A percentile compares a stretch with the other conserved stretches of the same genome.
phyloP scores from a whole-genome alignment of 1,140 invertebrate species.

The Littorina saxatilis region DNA sequence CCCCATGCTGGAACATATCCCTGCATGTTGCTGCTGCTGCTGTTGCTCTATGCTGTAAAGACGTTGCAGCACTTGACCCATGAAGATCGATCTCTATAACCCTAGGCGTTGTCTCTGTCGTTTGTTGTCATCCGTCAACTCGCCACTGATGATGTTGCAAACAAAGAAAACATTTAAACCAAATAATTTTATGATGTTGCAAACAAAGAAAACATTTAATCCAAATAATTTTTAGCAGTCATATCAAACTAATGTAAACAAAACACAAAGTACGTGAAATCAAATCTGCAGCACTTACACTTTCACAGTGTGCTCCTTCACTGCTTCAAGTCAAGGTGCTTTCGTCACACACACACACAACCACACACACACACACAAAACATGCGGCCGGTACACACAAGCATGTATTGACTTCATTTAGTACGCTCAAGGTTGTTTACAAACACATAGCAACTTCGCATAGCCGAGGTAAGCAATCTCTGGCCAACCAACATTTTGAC shows the following conservation, averaged over 20 bases:
- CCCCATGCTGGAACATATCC: not conserved
- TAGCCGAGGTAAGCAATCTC: too few relatives aligned
- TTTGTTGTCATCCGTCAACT: not conserved
- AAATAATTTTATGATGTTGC: not conserved
- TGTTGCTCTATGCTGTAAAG: conserved; percentile 43
- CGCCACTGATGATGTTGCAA: not conserved
- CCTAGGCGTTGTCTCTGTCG: not conserved
- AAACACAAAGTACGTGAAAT: too few relatives aligned
- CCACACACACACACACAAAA: not conserved
- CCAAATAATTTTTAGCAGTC: not conserved
- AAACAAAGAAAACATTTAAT: not conserved
- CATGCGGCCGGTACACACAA: too few relatives aligned
- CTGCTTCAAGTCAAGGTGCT: too few relatives aligned
- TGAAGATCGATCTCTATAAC: not conserved
- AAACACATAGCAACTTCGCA: not conserved
- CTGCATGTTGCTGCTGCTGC: conserved; percentile 23
- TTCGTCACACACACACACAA: too few relatives aligned
- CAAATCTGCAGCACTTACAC: too few relatives aligned
- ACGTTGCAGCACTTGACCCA: conserved; percentile 58
- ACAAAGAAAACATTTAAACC: not conserved
- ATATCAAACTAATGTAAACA: not conserved
- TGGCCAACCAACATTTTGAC: not conserved
- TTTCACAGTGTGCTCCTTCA: too few relatives aligned
- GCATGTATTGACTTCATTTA: not conserved
- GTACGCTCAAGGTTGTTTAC: not conserved